These are phyloP conservation scores for Hoplostethus atlanticus DNA, from an alignment of 2,797 vertebrate species.

Conservation along the genomic window DNA sequence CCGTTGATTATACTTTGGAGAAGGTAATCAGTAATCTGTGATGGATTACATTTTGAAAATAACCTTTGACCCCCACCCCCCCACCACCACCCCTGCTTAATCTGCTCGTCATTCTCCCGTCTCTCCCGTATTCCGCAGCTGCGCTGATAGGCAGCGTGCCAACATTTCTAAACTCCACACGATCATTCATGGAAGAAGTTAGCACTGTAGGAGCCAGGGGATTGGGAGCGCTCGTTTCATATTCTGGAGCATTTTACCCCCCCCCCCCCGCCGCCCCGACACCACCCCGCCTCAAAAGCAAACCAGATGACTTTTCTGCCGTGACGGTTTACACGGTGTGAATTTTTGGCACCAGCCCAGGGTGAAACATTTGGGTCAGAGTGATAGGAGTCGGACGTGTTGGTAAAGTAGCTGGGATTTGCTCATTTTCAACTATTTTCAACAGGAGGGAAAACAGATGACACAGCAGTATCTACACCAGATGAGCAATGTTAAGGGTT, in stretches of 20 bases:
- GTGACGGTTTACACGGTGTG: conserved; percentile 57
- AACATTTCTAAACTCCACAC: conserved; percentile 68
- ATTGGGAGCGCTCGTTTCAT: conserved; percentile 66
- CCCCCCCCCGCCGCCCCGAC: not conserved
- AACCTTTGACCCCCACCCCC: conserved; percentile 50
- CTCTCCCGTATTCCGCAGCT: conserved; percentile 74
- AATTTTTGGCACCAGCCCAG: conserved; percentile 51
- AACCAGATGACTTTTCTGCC: conserved; percentile 74
- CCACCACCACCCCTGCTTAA: conserved; percentile 42
- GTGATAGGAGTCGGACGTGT: conserved; percentile 43
- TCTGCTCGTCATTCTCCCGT: conserved; percentile 60
- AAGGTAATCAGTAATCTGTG: conserved; percentile 71
- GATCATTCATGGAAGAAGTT: conserved; percentile 73
- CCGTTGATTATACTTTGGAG: conserved; percentile 49
- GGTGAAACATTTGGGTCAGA: conserved; percentile 40
- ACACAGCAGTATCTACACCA: conserved; percentile 4
- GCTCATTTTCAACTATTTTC: conserved; percentile 14
- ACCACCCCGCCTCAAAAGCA: conserved; percentile 55
- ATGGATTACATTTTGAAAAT: conserved; percentile 68
- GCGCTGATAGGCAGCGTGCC: conserved; percentile 79
- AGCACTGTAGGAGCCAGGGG: conserved; percentile 62
- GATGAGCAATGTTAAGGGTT: conserved; percentile 2
- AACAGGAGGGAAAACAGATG: conserved; percentile 9
- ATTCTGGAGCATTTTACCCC: conserved; percentile 72
- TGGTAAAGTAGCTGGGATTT: conserved; percentile 19